Evolutionary conservation across 2,888 invertebrate species (phyloP).

Genomic region (Abscondita cerata): DNA sequence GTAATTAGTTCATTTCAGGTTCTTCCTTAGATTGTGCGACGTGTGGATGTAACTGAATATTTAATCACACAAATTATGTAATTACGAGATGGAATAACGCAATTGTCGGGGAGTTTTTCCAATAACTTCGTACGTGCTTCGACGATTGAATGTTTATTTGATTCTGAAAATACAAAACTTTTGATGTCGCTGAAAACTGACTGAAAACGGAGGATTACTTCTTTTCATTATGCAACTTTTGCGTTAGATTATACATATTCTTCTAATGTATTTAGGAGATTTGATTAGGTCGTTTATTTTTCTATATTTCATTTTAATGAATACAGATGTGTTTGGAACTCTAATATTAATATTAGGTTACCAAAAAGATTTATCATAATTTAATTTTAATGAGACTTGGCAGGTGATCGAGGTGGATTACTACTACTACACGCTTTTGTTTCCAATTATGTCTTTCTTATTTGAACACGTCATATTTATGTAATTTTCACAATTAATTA

Average conservation of each 20-base stretch:
- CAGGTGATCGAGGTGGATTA: conserved; percentile 28
- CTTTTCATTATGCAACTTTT: neutral
- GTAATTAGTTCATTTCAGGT: no score
- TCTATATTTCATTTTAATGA: conserved; percentile 22
- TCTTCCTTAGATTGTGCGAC: conserved; percentile 15
- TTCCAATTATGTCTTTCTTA: conserved; percentile 13
- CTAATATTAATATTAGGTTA: conserved; percentile 29
- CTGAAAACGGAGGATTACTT: neutral
- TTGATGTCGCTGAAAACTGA: no score
- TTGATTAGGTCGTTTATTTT: conserved; percentile 22
- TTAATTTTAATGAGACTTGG: conserved; percentile 31
- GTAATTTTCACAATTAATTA: conserved; percentile 1
- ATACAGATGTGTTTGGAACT: conserved; percentile 24
- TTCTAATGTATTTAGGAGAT: neutral
- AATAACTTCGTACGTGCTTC: no score
- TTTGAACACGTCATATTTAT: conserved; percentile 11
- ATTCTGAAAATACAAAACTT: no score
- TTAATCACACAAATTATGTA: conserved; percentile 26
- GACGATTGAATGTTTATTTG: no score
- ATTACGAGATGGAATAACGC: conserved; percentile 15
- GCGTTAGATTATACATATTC: neutral
- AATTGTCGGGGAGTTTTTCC: neutral
- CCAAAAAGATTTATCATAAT: conserved; percentile 30
- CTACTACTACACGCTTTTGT: conserved; percentile 3
- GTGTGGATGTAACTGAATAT: conserved; percentile 23